Conservation (phyloP, 2,797 vertebrate species). For the Gymnoscopelus braueri region DNA sequence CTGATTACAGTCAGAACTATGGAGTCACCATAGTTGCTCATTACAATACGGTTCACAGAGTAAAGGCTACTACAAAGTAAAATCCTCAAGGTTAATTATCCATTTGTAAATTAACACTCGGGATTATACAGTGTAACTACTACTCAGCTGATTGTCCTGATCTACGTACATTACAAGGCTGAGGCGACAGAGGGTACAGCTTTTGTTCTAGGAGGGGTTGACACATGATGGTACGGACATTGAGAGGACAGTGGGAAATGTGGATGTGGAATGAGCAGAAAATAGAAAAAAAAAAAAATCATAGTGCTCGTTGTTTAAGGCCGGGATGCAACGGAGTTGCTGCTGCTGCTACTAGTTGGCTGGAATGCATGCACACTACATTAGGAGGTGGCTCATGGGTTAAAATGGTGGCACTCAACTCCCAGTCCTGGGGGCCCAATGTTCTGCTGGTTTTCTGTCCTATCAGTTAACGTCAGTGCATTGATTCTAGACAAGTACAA, state of each 20-base stretch:
- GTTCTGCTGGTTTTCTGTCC: too few species aligned
- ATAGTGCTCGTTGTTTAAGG: slow-evolving; percentile 55
- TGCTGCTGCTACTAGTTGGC: slow-evolving; percentile 36
- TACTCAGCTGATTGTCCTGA: slow-evolving; percentile 52
- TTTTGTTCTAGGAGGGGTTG: slow-evolving; percentile 55
- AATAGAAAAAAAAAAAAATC: slow-evolving; percentile 54
- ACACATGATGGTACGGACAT: slow-evolving; percentile 67
- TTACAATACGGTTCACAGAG: slow-evolving; percentile 45
- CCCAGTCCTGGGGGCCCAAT: too few species aligned
- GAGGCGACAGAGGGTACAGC: slow-evolving; percentile 47
- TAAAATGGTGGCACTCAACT: background rate
- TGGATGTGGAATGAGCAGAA: too few species aligned
- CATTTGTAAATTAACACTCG: background rate
- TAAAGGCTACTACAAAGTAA: slow-evolving; percentile 33
- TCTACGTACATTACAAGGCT: slow-evolving; percentile 23
- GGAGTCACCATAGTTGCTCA: slow-evolving; percentile 5
- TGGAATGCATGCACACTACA: slow-evolving; percentile 71
- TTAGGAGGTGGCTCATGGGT: slow-evolving; percentile 47
- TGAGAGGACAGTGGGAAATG: slow-evolving; percentile 42
- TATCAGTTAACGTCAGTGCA: too few species aligned
- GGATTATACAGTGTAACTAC: slow-evolving; percentile 33
- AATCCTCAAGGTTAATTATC: background rate
- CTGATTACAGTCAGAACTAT: slow-evolving; percentile 7
- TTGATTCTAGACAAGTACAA: too few species aligned
- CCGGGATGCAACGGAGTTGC: slow-evolving; percentile 25